phyloP scores from a whole-genome alignment of 1,140 invertebrate genomes.

The Leguminivora glycinivorella region DNA sequence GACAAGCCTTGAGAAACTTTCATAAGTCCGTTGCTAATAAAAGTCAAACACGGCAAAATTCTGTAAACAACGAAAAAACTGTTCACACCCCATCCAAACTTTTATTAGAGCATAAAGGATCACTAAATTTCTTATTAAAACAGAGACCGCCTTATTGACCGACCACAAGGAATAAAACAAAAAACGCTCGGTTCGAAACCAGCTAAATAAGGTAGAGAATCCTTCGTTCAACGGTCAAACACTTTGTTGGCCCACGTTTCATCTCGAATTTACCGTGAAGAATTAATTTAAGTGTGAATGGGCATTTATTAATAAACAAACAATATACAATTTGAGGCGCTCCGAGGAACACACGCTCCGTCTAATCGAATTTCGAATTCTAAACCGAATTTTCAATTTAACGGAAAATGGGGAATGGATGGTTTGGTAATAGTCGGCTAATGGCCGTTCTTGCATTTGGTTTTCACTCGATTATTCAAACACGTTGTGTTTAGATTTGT shows the following conservation, averaged over 20 bases:
- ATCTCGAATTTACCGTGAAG: constrained; percentile 66
- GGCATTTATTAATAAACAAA: constrained; percentile 34
- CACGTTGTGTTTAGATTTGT: neutral
- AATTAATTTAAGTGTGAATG: constrained; percentile 64
- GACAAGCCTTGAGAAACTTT: neutral
- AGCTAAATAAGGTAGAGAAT: constrained; percentile 34
- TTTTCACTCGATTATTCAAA: neutral
- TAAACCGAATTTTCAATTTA: constrained; percentile 30
- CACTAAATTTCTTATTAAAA: constrained; percentile 56
- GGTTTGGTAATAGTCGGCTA: neutral
- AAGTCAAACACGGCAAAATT: constrained; percentile 39
- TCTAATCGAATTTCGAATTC: constrained; percentile 15
- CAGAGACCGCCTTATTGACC: constrained; percentile 43
- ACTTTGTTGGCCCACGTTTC: constrained; percentile 54
- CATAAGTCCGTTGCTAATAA: constrained; percentile 37
- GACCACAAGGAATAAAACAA: constrained; percentile 18
- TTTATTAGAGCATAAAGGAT: constrained; percentile 47
- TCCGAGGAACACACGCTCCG: constrained; percentile 33
- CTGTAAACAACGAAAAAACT: constrained; percentile 46
- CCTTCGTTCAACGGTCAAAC: neutral
- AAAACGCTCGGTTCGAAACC: neutral
- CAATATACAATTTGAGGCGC: constrained; percentile 20
- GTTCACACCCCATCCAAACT: constrained; percentile 46
- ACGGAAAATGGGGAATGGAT: constrained; percentile 27
- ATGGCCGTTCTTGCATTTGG: neutral